A percentile compares a stretch with the other conserved stretches of the same genome.
Conservation (phyloP, 2,113 vertebrate species). For the Alethe diademata region DNA sequence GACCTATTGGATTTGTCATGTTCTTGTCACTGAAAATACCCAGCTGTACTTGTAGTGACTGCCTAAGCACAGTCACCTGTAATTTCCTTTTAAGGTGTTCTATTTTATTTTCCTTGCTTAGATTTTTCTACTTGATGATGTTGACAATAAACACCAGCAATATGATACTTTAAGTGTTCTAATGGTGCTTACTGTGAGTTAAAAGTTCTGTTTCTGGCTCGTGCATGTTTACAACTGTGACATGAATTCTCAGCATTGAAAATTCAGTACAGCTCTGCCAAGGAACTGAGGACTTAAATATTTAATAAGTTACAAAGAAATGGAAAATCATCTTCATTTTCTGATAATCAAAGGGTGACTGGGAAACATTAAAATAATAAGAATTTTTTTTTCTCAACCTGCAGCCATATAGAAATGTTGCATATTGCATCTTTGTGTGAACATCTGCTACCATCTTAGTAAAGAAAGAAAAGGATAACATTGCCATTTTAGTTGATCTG, state of each 20-base stretch:
- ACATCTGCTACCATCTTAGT: neutral
- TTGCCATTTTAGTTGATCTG: neutral
- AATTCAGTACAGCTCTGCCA: neutral
- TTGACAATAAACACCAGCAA: neutral
- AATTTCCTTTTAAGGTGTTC: neutral
- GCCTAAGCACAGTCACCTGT: neutral
- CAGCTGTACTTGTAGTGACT: neutral
- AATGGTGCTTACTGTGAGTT: neutral
- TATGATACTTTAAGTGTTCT: neutral
- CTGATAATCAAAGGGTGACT: neutral
- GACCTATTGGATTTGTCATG: neutral
- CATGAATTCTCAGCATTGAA: neutral
- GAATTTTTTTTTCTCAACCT: neutral
- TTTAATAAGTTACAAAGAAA: neutral
- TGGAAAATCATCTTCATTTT: neutral
- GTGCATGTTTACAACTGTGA: neutral
- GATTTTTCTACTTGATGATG: neutral
- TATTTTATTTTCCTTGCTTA: neutral
- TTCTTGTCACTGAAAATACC: neutral
- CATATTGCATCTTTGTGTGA: neutral
- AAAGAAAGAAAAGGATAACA: neutral
- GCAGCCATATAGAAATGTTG: neutral
- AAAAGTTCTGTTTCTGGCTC: neutral
- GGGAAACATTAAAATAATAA: neutral
- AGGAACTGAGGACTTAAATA: neutral